Evolutionary conservation across 2,888 invertebrate genomes (phyloP).

Genomic region (Zaprionus lineosus): DNA sequence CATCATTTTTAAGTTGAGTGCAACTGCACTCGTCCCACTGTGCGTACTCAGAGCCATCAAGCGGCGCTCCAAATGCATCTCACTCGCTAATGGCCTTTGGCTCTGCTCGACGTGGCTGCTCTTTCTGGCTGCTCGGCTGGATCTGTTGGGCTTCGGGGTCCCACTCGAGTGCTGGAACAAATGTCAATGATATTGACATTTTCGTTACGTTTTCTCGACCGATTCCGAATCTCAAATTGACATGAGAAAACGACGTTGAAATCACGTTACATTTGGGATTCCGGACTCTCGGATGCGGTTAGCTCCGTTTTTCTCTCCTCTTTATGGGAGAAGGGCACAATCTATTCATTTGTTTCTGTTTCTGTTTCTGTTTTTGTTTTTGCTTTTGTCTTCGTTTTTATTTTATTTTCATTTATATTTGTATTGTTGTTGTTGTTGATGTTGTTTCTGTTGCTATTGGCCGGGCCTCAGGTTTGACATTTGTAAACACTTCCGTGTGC

Average conservation of each 20-base stretch:
- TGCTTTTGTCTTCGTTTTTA: slow-evolving; percentile 11
- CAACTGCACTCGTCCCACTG: slow-evolving; percentile 6
- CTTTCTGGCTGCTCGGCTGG: slow-evolving; percentile 14
- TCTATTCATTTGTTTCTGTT: slow-evolving; percentile 3
- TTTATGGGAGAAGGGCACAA: slow-evolving; percentile 38
- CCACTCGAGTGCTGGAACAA: slow-evolving; percentile 52
- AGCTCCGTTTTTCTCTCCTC: slow-evolving; percentile 12
- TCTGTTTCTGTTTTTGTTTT: slow-evolving; percentile 12
- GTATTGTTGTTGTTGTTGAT: not conserved
- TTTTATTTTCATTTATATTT: slow-evolving; percentile 10
- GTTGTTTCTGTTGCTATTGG: slow-evolving; percentile 8
- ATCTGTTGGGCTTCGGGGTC: slow-evolving; percentile 21
- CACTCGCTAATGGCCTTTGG: slow-evolving; percentile 57
- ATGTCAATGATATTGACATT: slow-evolving; percentile 78
- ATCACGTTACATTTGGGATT: slow-evolving; percentile 55
- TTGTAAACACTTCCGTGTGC: slow-evolving; percentile 70
- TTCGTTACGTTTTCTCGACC: slow-evolving; percentile 54
- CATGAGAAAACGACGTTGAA: slow-evolving; percentile 70
- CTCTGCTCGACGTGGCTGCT: slow-evolving; percentile 16
- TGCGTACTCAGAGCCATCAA: slow-evolving; percentile 15
- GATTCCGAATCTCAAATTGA: slow-evolving; percentile 66
- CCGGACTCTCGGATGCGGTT: slow-evolving; percentile 37
- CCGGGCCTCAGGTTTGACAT: slow-evolving; percentile 59
- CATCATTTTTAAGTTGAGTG: not conserved
- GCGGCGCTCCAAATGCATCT: slow-evolving; percentile 58